Percentiles rank a stretch among this genome's conserved stretches.
Conservation (phyloP, 2,113 vertebrate genomes). For the human region GRCh38 chr1:70648501-70649000, state of each 20-base stretch:
- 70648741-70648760: not conserved
- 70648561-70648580: not conserved
- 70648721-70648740: not conserved
- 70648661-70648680: not conserved
- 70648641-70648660: not conserved
- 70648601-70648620: not conserved
- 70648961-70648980: not conserved
- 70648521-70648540: too few species aligned
- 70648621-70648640: not conserved
- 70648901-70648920: not conserved
- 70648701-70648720: not conserved
- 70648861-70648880: not conserved
- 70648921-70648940: not conserved
- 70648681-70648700: not conserved
- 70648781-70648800: not conserved
- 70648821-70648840: not conserved
- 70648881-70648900: not conserved
- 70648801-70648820: not conserved
- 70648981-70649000: not conserved
- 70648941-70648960: not conserved
- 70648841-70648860: not conserved
- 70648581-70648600: not conserved
- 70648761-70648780: not conserved
- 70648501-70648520: too few species aligned
- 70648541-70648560: not conserved